These are phyloP conservation scores for Meiosimyza decipiens DNA, from an alignment of 2,888 invertebrate species.

Conservation along the genomic window DNA sequence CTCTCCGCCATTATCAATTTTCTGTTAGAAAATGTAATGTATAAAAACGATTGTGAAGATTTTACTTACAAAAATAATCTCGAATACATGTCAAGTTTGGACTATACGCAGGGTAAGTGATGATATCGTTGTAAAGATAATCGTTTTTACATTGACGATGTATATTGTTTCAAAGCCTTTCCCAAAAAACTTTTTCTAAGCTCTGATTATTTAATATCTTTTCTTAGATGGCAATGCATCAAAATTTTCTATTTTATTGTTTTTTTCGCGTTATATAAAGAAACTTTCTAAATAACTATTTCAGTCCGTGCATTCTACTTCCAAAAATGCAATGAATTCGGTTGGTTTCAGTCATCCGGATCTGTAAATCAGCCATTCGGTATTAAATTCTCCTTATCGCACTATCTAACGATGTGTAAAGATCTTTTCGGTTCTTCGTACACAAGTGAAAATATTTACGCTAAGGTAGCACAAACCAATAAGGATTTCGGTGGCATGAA, in stretches of 20 bases:
- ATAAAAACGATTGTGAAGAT: too few relatives aligned
- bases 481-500: slow-evolving; percentile 67
- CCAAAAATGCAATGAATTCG: slow-evolving; percentile 89
- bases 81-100: too few relatives aligned
- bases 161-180: too few relatives aligned
- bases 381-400: slow-evolving; percentile 55
- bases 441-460: slow-evolving; percentile 48
- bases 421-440: slow-evolving; percentile 56
- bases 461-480: slow-evolving; percentile 65
- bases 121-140: too few relatives aligned
- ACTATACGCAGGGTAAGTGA: too few relatives aligned
- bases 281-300: slow-evolving; percentile 39
- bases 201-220: too few relatives aligned
- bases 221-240: slow-evolving; percentile 51
- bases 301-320: slow-evolving; percentile 81
- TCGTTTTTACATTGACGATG: too few relatives aligned
- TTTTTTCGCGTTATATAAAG: slow-evolving; percentile 1
- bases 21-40: slow-evolving; percentile 27
- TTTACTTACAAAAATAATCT: too few relatives aligned
- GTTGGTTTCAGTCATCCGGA: slow-evolving; percentile 82
- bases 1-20: slow-evolving; percentile 55
- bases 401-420: slow-evolving; percentile 55
- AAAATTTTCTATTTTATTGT: slow-evolving; percentile 48
- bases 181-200: too few relatives aligned
- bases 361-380: slow-evolving; percentile 71